A percentile compares a stretch with the other conserved stretches of the same genome.
phyloP scores from a whole-genome alignment of 92 coral and sea anemone species.

The Diadumene lineata region DNA sequence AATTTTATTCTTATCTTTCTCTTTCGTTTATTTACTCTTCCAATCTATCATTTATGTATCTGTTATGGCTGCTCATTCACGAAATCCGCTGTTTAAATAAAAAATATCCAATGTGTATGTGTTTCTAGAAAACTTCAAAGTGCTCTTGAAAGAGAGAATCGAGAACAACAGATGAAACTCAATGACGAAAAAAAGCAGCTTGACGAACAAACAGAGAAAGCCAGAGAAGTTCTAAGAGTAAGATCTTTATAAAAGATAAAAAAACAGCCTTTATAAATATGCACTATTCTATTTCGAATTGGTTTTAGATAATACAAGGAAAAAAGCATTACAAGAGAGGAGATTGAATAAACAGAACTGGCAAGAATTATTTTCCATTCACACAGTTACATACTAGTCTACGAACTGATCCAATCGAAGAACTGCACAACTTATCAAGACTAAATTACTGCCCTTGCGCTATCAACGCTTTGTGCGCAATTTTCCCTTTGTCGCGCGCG shows the following conservation, averaged over 20 bases:
- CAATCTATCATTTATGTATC: not conserved
- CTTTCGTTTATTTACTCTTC: not conserved
- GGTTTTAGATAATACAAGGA: too few species aligned
- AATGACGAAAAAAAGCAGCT: conserved; percentile 73
- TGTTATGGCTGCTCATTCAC: too few species aligned
- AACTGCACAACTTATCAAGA: too few species aligned
- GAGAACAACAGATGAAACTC: conserved; percentile 71
- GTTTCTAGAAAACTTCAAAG: conserved; percentile 73
- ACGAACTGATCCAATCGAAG: too few species aligned
- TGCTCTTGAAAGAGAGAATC: conserved; percentile 82
- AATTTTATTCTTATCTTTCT: too few species aligned
- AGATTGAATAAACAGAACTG: too few species aligned
- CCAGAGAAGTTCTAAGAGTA: conserved; percentile 84
- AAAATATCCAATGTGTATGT: not conserved
- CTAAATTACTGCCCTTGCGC: too few species aligned
- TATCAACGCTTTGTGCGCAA: too few species aligned
- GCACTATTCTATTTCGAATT: not conserved
- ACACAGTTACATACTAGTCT: too few species aligned
- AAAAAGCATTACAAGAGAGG: too few species aligned
- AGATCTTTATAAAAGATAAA: not conserved
- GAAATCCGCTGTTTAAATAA: not conserved
- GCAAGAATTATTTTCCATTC: too few species aligned
- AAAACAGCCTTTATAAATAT: not conserved
- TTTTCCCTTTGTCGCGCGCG: too few species aligned
- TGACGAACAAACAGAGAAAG: conserved; percentile 85